Percentiles rank a stretch among this genome's conserved stretches.
phyloP scores from a whole-genome alignment of 2,113 vertebrate species.

The Chloropsis cyanopogon region DNA sequence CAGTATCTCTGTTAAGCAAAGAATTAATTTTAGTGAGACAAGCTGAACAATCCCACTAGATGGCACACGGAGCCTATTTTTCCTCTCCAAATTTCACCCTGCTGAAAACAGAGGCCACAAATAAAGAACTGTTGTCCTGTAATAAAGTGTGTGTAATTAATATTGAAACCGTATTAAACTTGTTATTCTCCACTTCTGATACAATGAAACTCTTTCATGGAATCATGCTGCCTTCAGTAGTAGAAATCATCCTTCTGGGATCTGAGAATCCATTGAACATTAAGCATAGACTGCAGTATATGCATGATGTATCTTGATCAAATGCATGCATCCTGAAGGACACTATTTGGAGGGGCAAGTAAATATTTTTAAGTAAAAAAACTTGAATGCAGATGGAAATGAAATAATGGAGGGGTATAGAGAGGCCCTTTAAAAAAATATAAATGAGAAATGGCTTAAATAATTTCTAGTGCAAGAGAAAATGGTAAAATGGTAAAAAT shows the following conservation, averaged over 20 bases:
- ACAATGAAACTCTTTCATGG: not conserved
- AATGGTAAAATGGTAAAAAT: not conserved
- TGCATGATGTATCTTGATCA: not conserved
- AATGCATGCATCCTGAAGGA: not conserved
- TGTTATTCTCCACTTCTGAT: not conserved
- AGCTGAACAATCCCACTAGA: conserved; percentile 65
- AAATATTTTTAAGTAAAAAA: not conserved
- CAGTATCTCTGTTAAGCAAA: not conserved
- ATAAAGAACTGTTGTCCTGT: not conserved
- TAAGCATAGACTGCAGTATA: not conserved
- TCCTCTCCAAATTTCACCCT: not conserved
- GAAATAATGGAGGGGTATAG: not conserved
- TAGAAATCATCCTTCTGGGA: not conserved
- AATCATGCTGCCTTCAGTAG: not conserved
- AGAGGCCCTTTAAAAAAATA: not conserved
- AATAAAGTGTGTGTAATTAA: not conserved
- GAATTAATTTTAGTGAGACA: not conserved
- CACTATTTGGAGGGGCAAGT: not conserved
- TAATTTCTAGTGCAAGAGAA: not conserved
- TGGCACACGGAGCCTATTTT: conserved; percentile 57
- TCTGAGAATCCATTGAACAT: not conserved
- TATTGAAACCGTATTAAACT: not conserved
- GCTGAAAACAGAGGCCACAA: not conserved
- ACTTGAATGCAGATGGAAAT: not conserved
- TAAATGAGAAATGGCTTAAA: not conserved